Evolutionary conservation across 2,888 invertebrate genomes (phyloP), one percentile per base, ranked within the genome.

Genomic region (Clistopyga incitator): DNA sequence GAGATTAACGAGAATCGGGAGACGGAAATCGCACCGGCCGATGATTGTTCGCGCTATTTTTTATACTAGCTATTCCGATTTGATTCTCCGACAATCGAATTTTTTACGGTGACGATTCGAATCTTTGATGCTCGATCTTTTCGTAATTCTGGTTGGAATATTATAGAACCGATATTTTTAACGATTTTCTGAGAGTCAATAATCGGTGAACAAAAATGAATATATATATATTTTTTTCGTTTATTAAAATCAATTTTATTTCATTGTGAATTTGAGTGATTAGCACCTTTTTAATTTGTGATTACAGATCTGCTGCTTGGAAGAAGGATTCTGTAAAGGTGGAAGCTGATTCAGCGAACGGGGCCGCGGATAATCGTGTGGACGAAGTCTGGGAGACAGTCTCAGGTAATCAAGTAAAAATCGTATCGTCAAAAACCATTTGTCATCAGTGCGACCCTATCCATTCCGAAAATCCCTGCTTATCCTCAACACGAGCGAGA

Each of bases 321-420:
- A 67, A 23, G 18, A 67, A 29, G 52, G 18, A 77, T n/a, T 20
- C 29, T 61, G 68, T 80, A 38, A 78, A 84, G 78, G 77, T 13
- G 50, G 64, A 70, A 65, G 34, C 65, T 61, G 47, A n/a, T 25
- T 54, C 87, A 15, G 75, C 81, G 23, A 88, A 85, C 67, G 85
- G 75, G 20, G 81, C 34, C 38, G 86, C 88, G 59, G 20, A 81
- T 45, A 65, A 64, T 72, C 78, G 72, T 15, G 72, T 85, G 59
- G 86, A 85, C 59, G 86, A 88, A 25, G 89, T 89, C 45, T 92
- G 92, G 92, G 87, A 90, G 86, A 82, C 89, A 65, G 91, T 89
- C 59, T 86, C 89, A 91, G 92, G 92, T 92, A 91, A 89, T 81
- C 23, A 83, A 56, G 52, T 65, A 67, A 79, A 70, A 77, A 50